Evolutionary conservation across 64 coral and sea anemone genomes (phyloP).

Genomic region (Pocillopora damicornis): DNA sequence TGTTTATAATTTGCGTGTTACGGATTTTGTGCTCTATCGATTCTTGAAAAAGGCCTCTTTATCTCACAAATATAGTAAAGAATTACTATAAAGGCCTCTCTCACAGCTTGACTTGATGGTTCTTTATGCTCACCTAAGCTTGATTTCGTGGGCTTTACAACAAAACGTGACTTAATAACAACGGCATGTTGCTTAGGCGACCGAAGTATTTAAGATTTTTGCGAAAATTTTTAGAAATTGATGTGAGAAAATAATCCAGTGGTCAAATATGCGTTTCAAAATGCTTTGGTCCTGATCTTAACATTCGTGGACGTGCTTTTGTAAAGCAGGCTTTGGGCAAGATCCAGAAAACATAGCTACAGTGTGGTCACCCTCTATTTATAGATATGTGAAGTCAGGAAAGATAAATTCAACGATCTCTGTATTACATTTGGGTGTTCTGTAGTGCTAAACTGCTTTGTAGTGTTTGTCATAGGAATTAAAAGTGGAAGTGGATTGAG

Average conservation of each 20-base stretch:
- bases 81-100: too few species aligned
- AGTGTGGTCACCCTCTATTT: conserved; percentile 20
- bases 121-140: not conserved
- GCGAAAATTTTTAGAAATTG: not conserved
- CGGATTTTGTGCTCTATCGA: not conserved
- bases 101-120: not conserved
- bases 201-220: conserved; percentile 24
- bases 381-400: conserved; percentile 26
- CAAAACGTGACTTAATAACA: conserved; percentile 3
- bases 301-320: not conserved
- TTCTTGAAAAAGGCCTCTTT: not conserved
- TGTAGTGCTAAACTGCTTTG: not conserved
- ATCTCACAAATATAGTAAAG: too few species aligned
- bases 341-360: not conserved
- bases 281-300: not conserved
- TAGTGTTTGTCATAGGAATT: not conserved
- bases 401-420: not conserved
- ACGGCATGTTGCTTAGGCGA: conserved; percentile 27
- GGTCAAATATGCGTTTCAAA: not conserved
- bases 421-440: not conserved
- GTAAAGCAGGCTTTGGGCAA: not conserved
- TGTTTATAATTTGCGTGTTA: conserved; percentile 6
- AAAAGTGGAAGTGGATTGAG: not conserved
- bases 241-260: conserved; percentile 1
- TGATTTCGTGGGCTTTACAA: not conserved